Conservation (phyloP, 2,888 invertebrate species). For the Salpingus planirostris region DNA sequence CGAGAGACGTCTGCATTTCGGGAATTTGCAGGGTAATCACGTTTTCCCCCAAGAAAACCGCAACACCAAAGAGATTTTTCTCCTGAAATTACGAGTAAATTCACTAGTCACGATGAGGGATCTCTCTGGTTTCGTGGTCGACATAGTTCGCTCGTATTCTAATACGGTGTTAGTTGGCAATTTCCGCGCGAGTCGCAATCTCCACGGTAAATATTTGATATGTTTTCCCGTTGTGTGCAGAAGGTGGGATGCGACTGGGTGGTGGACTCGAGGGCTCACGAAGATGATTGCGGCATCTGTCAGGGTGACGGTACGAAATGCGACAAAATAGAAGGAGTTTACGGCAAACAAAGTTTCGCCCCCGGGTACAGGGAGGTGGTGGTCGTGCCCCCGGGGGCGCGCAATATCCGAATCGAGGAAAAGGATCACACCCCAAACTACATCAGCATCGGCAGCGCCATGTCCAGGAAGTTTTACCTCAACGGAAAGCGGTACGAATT, state of each 20-base stretch:
- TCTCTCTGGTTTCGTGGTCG: too few species aligned
- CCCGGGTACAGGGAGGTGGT: conserved; percentile 55
- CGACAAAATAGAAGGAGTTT: conserved; percentile 55
- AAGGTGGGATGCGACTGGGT: conserved; percentile 89
- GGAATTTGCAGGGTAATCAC: conserved; percentile 59
- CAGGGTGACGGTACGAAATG: conserved; percentile 78
- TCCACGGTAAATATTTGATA: too few species aligned
- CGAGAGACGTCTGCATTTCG: conserved; percentile 75
- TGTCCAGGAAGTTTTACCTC: conserved; percentile 62
- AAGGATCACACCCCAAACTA: conserved; percentile 67
- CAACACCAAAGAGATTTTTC: too few species aligned
- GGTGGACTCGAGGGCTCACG: conserved; percentile 67
- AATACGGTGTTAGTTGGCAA: too few species aligned
- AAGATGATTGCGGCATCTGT: conserved; percentile 81
- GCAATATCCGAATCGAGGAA: conserved; percentile 71
- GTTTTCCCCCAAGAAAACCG: not conserved
- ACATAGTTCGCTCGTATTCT: too few species aligned
- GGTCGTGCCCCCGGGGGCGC: conserved; percentile 68
- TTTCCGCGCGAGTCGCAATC: too few species aligned
- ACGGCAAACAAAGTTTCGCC: conserved; percentile 41
- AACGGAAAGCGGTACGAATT: conserved; percentile 63
- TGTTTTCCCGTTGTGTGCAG: conserved; percentile 49
- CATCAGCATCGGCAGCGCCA: conserved; percentile 66
- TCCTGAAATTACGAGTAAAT: too few species aligned
- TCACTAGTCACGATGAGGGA: too few species aligned